Conservation (phyloP, 2,888 invertebrate species). For the Panopea generosa region DNA sequence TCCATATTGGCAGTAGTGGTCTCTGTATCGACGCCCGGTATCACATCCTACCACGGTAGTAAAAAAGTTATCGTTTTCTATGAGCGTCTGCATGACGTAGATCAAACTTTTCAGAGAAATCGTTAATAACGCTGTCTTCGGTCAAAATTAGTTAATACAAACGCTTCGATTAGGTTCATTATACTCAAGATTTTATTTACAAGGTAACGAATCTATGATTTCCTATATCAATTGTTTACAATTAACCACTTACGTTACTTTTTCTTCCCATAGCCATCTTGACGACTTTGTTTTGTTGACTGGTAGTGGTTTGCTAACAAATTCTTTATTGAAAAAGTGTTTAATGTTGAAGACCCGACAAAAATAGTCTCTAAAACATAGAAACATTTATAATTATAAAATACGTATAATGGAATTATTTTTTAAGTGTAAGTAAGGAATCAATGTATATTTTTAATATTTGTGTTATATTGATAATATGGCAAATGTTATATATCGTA, state of each 20-base stretch:
- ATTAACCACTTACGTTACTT: slow-evolving; percentile 70
- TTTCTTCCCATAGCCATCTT: slow-evolving; percentile 80
- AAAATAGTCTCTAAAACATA: not conserved
- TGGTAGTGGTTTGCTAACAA: not conserved
- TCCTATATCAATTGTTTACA: no score
- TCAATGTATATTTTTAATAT: not conserved
- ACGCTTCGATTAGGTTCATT: no score
- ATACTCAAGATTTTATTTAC: no score
- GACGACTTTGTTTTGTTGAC: slow-evolving; percentile 26
- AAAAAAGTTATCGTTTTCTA: no score
- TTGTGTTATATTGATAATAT: not conserved
- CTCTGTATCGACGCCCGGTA: no score
- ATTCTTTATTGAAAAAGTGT: no score
- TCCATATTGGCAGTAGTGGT: no score
- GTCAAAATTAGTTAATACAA: no score
- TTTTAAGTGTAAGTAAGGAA: not conserved
- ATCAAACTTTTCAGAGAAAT: not conserved
- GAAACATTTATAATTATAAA: not conserved
- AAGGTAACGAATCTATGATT: no score
- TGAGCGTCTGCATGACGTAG: slow-evolving; percentile 27
- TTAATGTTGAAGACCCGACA: not conserved
- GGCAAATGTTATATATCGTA: not conserved
- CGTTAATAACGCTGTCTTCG: no score
- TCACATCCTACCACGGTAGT: no score
- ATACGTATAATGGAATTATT: not conserved